Base-by-base conservation (phyloP, 1,140 invertebrate genomes). In the Pogonomyrmex barbatus region DNA sequence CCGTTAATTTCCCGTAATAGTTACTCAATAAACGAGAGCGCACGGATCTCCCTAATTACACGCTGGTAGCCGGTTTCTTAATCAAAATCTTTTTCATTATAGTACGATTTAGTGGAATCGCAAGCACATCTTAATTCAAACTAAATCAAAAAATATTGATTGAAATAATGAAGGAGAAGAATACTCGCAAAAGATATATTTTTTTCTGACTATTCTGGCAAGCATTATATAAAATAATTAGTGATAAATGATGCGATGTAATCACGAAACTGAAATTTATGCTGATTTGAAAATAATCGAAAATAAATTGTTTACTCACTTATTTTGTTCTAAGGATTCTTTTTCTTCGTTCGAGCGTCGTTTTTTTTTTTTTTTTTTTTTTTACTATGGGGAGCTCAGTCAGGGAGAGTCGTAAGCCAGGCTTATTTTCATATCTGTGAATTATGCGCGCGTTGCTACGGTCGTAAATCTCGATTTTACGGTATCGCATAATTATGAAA, bases 11-110 rank as follows among this genome's bases (percentile, higher is more conserved):
- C 77, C 86, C 58, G 78, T 86, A 86, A 86, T 87, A 77, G 86
- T 90, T 90, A 87, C 89, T 83, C 88, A 85, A 90, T 88, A 86
- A 87, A 82, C 33, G 63, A 77, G 62, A 73, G 73, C 58, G 71
- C 63, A 47, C 36, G 75, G 45, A 71, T 56, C n/a, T 78, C 54
- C 24, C 17, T 58, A 75, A 75, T 75, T 75, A 42, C 9, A 4
- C 36, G n/a, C 17, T 4, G 17, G 36, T n/a, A 50, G 24, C 24
- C 45, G 45, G 24, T 14, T 14, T 4, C 6, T 50, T 83, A 73
- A 73, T 83, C 73, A 73, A 50, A 36, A 14, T 56, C 17, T 24
- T 58, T 56, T 81, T 71, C 17, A 30, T 33, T 54, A 12, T 62
- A 50, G 30, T 83, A 39, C 50, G n/a, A 8, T 56, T 17, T 12